Base-by-base conservation (phyloP, 2,888 invertebrate genomes). In the Caenorhabditis sp. region DNA sequence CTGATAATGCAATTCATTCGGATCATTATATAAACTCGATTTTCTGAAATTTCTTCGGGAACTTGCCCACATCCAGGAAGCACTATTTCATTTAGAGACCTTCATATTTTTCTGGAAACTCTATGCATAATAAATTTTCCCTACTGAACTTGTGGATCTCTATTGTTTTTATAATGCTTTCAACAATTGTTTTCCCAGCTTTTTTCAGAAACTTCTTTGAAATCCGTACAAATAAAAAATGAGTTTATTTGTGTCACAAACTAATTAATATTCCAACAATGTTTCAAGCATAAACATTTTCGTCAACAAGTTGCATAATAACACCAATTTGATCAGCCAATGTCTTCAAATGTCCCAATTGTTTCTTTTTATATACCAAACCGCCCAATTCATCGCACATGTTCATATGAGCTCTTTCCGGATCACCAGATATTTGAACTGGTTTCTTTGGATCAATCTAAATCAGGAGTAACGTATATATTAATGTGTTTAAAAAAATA, bases 321-420 rank as follows among this genome's bases (percentile, higher is more conserved):
- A 73, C 68, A 36, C 68, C 68, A n/a, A 73, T 62, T 14, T 68
- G 65, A 66, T 73, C 73, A 12, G 73, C 73, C 23, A 73, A 63
- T 36, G 65, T 68, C 36, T 68, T 68, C 77, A 92, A 92, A 53
- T 92, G 91, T 21, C 91, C 90, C 0, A 95, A 90, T 88, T 88
- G 87, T 53, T 81, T 84, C 63, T 84, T 81, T 66, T 85, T 85
- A 65, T 87, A 87, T 12, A 87, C 84, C 36, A 87, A 80, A 17
- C 87, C 87, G 17, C 81, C 84, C 63, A 83, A 63, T 12, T 83
- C 76, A 54, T 85, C 83, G 65, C 85, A 85, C 74, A 82, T 73
- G 62, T 72, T 75, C 72, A 83, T 84, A 63, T 88, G 87, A 4
- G 79, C 77, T 50, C 87, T 68, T 59, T 88, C 87, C 20, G 88